These are phyloP conservation scores for Eupithecia insigniata DNA, from an alignment of 2,888 invertebrate species.

Conservation along the genomic window DNA sequence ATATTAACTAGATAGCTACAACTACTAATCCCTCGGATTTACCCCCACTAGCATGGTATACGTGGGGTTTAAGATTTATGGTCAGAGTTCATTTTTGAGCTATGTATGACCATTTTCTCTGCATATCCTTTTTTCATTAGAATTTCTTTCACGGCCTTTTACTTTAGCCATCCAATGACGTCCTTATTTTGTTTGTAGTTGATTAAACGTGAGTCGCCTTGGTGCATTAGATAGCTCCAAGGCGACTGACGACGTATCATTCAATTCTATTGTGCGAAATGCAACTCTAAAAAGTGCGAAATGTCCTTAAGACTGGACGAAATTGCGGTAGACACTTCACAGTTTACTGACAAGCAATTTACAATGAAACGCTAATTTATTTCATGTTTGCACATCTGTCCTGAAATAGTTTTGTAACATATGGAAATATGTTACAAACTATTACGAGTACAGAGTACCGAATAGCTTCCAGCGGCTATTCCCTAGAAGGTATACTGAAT, in stretches of 20 bases:
- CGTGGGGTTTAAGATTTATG: neutral
- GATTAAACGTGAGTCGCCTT: neutral
- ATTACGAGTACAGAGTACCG: too few relatives aligned
- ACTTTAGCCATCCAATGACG: neutral
- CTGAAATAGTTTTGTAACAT: slow-evolving; percentile 8
- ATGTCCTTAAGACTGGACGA: slow-evolving; percentile 7
- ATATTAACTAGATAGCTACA: neutral
- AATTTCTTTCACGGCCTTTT: neutral
- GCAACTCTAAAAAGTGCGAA: neutral
- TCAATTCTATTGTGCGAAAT: neutral
- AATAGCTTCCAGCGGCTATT: too few relatives aligned
- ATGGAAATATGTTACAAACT: too few relatives aligned
- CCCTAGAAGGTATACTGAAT: too few relatives aligned
- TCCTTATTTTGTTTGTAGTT: neutral
- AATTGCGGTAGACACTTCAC: slow-evolving; percentile 4
- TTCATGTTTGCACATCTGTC: slow-evolving; percentile 28
- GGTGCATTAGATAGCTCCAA: too few relatives aligned
- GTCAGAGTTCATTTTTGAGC: neutral
- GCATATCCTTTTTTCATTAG: too few relatives aligned
- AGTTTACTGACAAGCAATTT: slow-evolving; percentile 34
- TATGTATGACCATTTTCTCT: too few relatives aligned
- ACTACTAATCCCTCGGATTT: neutral
- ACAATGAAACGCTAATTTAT: slow-evolving; percentile 30
- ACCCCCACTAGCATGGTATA: neutral
- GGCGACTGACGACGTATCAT: too few relatives aligned